These are phyloP conservation scores for Strigamia maritima DNA, from an alignment of 2,888 invertebrate genomes.

Conservation along the genomic window DNA sequence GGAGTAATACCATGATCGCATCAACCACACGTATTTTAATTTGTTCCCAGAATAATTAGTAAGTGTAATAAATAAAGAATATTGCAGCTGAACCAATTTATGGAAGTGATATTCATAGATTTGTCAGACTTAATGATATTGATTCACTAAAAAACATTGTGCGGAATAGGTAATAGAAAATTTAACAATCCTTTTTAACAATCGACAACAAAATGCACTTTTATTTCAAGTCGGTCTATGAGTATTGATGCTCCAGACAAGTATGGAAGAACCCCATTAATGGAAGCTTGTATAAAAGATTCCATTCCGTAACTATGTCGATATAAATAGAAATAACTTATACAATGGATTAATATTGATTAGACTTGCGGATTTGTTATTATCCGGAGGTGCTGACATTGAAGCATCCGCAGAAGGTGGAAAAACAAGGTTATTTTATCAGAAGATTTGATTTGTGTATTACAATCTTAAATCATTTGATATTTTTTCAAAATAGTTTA, in stretches of 20 bases:
- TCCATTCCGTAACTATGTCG: not conserved
- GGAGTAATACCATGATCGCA: not conserved
- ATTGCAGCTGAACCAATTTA: not conserved
- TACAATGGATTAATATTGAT: not conserved
- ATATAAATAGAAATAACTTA: not conserved
- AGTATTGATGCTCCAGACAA: conserved; percentile 7
- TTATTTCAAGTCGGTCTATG: not conserved
- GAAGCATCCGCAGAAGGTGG: not conserved
- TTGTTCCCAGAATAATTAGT: not conserved
- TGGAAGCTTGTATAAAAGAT: conserved; percentile 25
- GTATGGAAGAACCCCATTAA: not conserved
- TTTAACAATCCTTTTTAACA: not conserved
- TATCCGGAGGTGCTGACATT: not conserved
- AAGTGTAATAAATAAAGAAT: not conserved
- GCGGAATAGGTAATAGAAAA: not conserved
- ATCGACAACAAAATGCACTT: not conserved
- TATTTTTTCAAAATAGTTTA: not conserved
- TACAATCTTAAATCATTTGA: not conserved
- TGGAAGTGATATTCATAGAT: conserved; percentile 2
- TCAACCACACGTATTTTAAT: not conserved
- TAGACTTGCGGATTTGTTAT: not conserved
- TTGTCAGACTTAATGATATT: not conserved
- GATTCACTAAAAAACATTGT: not conserved
- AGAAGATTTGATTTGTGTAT: not conserved
- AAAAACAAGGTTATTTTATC: not conserved